Percentiles rank a stretch among this genome's conserved stretches.
These are phyloP conservation scores for Hybognathus amarus DNA, from an alignment of 2,797 vertebrate species.

Conservation along the genomic window DNA sequence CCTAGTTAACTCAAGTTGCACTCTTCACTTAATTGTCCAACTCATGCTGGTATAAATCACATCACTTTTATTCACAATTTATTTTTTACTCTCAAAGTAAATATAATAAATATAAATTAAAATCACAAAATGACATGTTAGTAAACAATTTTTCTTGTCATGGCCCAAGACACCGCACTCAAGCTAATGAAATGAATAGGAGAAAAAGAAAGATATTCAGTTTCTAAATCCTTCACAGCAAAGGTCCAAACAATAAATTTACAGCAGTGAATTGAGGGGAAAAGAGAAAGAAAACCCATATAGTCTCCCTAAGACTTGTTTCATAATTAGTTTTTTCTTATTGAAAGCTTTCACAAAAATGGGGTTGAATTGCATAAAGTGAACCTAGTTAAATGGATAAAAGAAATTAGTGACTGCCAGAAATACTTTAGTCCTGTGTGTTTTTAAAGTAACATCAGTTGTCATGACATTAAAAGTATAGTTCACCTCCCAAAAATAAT, in stretches of 20 bases:
- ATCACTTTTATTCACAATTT: not conserved
- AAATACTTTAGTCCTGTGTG: too few species aligned
- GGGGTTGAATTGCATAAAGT: not conserved
- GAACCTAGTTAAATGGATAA: not conserved
- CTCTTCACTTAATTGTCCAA: slow-evolving; percentile 16
- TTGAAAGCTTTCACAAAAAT: not conserved
- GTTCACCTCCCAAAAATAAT: not conserved
- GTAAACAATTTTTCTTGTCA: not conserved
- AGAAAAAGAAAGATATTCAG: too few species aligned
- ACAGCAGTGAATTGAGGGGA: too few species aligned
- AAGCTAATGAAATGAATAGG: slow-evolving; percentile 8
- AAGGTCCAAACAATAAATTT: not conserved
- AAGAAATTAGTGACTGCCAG: not conserved
- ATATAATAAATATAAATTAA: too few species aligned
- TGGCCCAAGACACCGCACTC: not conserved
- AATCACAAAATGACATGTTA: slow-evolving; percentile 18
- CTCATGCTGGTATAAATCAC: slow-evolving; percentile 16
- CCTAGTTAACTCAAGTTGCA: slow-evolving; percentile 21
- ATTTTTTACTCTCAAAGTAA: not conserved
- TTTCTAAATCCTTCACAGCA: not conserved
- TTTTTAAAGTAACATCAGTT: not conserved
- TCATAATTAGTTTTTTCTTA: too few species aligned
- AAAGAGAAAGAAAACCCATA: not conserved
- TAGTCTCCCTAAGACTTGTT: not conserved
- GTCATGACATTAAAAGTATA: not conserved